Conservation (phyloP, 2,888 invertebrate genomes). For the Morpho achilles region DNA sequence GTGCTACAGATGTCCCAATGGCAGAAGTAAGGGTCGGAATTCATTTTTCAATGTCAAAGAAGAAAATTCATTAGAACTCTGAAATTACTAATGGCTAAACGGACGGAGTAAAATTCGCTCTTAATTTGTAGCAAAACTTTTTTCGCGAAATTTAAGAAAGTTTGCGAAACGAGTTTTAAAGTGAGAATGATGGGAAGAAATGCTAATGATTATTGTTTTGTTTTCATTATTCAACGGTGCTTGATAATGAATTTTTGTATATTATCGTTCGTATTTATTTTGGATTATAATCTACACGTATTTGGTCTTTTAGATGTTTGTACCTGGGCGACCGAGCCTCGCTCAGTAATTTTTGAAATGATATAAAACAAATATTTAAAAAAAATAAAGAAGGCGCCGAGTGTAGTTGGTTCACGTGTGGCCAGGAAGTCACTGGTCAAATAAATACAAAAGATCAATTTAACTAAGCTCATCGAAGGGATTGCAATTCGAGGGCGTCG, state of each 20-base stretch:
- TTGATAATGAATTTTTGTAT: slow-evolving; percentile 3
- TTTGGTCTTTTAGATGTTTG: no score
- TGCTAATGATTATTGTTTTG: slow-evolving; percentile 71
- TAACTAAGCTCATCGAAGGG: no score
- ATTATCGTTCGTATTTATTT: no score
- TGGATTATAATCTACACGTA: no score
- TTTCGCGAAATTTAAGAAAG: slow-evolving; percentile 69
- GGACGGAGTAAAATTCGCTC: slow-evolving; percentile 76
- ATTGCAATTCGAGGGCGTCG: no score
- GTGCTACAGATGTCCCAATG: slow-evolving; percentile 53
- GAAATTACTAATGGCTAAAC: slow-evolving; percentile 78
- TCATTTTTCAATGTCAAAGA: slow-evolving; percentile 78
- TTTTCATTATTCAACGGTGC: slow-evolving; percentile 33
- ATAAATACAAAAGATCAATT: no score
- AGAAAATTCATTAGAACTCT: slow-evolving; percentile 79
- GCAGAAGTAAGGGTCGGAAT: slow-evolving; percentile 62
- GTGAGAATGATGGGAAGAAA: slow-evolving; percentile 65
- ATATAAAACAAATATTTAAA: no score
- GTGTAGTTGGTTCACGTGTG: no score
- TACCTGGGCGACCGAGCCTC: no score
- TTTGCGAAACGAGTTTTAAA: slow-evolving; percentile 71
- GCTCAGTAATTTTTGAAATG: no score
- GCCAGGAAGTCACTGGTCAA: no score
- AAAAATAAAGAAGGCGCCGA: no score
- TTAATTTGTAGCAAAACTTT: slow-evolving; percentile 76